Conservation (phyloP, 2,888 invertebrate genomes). For the Agrochola lychnidis region DNA sequence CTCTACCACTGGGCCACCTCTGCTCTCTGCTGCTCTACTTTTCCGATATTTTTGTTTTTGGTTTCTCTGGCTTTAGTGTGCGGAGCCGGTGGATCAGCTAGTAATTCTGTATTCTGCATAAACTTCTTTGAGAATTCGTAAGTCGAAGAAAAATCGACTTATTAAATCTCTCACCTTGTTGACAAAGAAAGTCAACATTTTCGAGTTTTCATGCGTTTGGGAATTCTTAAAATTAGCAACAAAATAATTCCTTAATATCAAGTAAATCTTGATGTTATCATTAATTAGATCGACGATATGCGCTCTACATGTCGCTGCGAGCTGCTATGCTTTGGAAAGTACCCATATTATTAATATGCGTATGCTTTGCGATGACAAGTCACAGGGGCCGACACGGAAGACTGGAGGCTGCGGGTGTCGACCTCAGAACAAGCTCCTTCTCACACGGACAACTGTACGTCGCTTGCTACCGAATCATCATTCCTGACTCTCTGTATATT, state of each 20-base stretch:
- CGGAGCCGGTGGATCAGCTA: neutral
- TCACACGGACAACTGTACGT: no score
- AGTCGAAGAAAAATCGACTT: neutral
- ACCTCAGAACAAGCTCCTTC: no score
- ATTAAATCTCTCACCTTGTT: neutral
- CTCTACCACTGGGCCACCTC: no score
- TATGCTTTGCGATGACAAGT: no score
- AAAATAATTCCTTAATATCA: neutral
- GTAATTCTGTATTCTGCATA: neutral
- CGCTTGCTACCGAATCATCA: no score
- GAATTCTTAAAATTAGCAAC: slow-evolving; percentile 13
- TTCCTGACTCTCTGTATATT: no score
- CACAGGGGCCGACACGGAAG: no score
- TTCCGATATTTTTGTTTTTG: neutral
- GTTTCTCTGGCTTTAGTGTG: neutral
- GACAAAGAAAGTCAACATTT: slow-evolving; percentile 26
- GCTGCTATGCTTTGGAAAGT: neutral
- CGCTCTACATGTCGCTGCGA: neutral
- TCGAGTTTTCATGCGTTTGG: neutral
- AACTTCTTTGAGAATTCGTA: neutral
- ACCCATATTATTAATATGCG: no score
- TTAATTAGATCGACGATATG: slow-evolving; percentile 12
- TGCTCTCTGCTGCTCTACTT: no score
- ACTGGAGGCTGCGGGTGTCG: no score
- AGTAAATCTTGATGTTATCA: slow-evolving; percentile 16